These are phyloP conservation scores for Xenotilapia flavipinnis DNA, from an alignment of 2,113 vertebrate species.

Conservation along the genomic window DNA sequence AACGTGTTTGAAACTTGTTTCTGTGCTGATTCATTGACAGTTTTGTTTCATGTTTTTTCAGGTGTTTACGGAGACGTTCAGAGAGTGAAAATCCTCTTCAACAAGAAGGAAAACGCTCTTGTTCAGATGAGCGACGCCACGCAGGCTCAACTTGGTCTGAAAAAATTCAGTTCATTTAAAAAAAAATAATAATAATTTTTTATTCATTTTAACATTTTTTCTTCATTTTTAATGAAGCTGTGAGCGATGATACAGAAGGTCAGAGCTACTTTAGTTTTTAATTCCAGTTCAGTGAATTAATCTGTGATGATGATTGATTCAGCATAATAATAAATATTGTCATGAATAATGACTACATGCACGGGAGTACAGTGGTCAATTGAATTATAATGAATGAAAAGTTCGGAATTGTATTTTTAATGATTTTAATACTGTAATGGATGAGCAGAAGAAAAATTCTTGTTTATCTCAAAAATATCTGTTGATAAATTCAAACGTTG, in stretches of 20 bases:
- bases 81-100: constrained; percentile 57
- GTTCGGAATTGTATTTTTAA: background rate
- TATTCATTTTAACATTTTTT: background rate
- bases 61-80: constrained; percentile 56
- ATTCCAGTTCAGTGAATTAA: background rate
- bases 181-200: too few species aligned
- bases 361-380: background rate
- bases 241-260: background rate
- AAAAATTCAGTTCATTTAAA: background rate
- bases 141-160: constrained; percentile 49
- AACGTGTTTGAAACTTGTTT: background rate
- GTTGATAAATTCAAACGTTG: background rate
- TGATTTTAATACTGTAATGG: background rate
- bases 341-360: background rate
- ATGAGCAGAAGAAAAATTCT: background rate
- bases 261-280: background rate
- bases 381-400: background rate
- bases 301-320: background rate
- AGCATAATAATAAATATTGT: background rate
- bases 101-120: constrained; percentile 48
- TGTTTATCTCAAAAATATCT: background rate
- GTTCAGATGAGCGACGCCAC: constrained; percentile 52
- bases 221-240: background rate
- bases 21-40: background rate
- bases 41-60: background rate